Conservation (phyloP, 2,888 invertebrate species). For the Synanthedon vespiformis region DNA sequence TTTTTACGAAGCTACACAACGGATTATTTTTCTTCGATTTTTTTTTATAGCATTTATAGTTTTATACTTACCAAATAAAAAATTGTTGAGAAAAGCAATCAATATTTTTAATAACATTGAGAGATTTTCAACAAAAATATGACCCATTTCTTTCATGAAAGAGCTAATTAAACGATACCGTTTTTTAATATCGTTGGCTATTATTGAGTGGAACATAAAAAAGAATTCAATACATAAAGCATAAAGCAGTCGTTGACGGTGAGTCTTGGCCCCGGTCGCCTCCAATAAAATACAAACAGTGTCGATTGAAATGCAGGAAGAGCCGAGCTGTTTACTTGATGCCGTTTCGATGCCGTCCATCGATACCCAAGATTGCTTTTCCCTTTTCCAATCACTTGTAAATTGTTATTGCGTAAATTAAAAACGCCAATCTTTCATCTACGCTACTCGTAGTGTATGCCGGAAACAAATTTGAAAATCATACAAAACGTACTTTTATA, state of each 20-base stretch:
- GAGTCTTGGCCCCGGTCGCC: conserved; percentile 21
- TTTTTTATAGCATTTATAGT: no score
- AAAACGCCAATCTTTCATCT: conserved; percentile 15
- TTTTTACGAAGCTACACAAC: no score
- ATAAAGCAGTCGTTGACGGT: conserved; percentile 38
- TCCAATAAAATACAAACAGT: conserved; percentile 65
- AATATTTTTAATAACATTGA: no score
- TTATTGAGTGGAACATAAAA: conserved; percentile 23
- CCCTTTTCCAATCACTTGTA: conserved; percentile 51
- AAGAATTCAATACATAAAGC: conserved; percentile 45
- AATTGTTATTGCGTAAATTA: conserved; percentile 48
- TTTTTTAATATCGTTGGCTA: background rate
- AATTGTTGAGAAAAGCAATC: no score
- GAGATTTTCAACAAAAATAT: background rate
- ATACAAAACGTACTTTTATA: no score
- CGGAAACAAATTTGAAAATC: no score
- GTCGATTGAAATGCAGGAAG: conserved; percentile 64
- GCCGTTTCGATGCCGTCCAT: conserved; percentile 34
- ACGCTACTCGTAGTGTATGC: no score
- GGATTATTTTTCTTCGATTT: no score
- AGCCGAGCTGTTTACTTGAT: conserved; percentile 53
- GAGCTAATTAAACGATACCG: conserved; percentile 2
- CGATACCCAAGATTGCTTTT: conserved; percentile 63
- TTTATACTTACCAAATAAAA: no score
- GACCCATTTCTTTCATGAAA: background rate